Evolutionary conservation across 2,797 vertebrate genomes (phyloP).

Genomic region (Periparus ater): DNA sequence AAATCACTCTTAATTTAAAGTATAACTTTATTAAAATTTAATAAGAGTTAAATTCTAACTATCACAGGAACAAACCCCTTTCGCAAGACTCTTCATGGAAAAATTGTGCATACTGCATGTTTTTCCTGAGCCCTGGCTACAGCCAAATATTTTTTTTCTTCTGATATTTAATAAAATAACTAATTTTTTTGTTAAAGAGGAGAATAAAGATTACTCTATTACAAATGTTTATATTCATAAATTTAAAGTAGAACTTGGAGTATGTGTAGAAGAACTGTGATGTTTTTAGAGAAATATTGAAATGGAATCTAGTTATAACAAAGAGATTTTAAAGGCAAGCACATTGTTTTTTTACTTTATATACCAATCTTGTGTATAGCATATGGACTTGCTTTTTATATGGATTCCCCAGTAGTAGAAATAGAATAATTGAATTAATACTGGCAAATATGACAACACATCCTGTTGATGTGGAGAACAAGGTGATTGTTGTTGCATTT

Average conservation of each 20-base stretch:
- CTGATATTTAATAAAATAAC: neutral
- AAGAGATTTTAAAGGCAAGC: neutral
- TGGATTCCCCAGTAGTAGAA: neutral
- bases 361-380: neutral
- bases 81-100: neutral
- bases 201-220: neutral
- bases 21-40: neutral
- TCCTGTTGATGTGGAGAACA: neutral
- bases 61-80: neutral
- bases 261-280: neutral
- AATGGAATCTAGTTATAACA: neutral
- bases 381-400: neutral
- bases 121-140: neutral
- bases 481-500: neutral
- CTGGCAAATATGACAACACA: neutral
- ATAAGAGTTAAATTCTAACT: neutral
- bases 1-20: neutral
- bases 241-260: neutral
- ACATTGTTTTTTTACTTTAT: neutral
- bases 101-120: neutral
- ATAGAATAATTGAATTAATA: neutral
- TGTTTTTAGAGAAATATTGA: neutral
- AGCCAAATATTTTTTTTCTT: neutral
- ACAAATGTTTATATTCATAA: neutral
- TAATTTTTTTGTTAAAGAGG: neutral